These are phyloP conservation scores for Achlya flavicornis DNA, from an alignment of 2,888 invertebrate species.

Conservation along the genomic window DNA sequence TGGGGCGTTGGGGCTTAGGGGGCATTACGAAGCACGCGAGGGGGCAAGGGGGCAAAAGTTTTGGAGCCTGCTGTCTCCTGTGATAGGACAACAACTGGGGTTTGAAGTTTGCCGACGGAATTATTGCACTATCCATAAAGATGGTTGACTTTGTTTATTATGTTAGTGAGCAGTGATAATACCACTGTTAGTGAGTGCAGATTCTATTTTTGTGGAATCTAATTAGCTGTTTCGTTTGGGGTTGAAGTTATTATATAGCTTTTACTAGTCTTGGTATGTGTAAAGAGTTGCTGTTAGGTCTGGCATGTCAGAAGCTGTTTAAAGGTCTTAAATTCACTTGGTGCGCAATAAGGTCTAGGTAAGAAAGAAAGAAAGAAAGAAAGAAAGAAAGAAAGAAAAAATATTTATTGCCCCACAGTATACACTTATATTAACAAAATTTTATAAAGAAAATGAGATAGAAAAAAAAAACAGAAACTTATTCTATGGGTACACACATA, in stretches of 20 bases:
- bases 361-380: no score
- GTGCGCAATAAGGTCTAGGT: no score
- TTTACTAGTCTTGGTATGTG: neutral
- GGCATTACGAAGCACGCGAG: constrained; percentile 12
- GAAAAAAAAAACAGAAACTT: no score
- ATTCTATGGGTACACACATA: no score
- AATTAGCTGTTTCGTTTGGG: constrained; percentile 3
- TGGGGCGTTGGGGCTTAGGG: constrained; percentile 19
- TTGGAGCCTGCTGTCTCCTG: constrained; percentile 35
- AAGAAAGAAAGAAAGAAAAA: no score
- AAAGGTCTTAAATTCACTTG: no score
- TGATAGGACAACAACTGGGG: constrained; percentile 31
- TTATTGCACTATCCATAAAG: constrained; percentile 39
- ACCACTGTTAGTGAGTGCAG: constrained; percentile 24
- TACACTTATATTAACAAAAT: no score
- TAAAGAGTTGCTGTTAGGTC: neutral
- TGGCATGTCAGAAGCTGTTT: no score
- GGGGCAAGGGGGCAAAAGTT: constrained; percentile 33
- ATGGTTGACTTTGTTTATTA: constrained; percentile 16
- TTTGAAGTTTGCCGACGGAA: constrained; percentile 40
- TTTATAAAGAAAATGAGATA: no score
- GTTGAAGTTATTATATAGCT: neutral
- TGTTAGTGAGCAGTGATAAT: constrained; percentile 16
- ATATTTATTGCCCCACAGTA: no score
- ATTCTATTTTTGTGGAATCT: constrained; percentile 23